Evolutionary conservation across 1,140 invertebrate genomes (phyloP), one percentile per base, ranked within the genome.

Genomic region (Solen grandis): DNA sequence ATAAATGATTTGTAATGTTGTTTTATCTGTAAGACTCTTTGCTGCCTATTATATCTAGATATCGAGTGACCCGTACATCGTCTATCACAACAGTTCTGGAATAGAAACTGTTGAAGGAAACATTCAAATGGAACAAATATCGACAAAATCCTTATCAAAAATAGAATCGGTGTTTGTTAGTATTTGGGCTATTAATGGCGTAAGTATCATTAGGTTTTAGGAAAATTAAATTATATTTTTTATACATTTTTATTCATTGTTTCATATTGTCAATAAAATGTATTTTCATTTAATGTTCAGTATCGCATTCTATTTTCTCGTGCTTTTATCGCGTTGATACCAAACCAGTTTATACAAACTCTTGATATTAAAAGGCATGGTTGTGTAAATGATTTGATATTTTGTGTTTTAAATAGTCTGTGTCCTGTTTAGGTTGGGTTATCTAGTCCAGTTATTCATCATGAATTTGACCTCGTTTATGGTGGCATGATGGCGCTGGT

Each of bases 131-230:
- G 65, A 72, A 22, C 41, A 57, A 22, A 54, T 85, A 8, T 16
- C 33, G 41, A 77, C 76, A 27, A 33, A 83, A 73, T 41, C 16
- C 14, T 62, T 82, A 31, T 46, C 13, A 10, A 22, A 29, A 27
- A 22, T 31, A 5, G 38, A 33, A 19, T 27, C 35, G 31, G 60
- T 85, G 16, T 85, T 62, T 59, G 38, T 85, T 8, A 60, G 41
- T 55, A 46, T 83, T 29, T 62, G 54, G 59, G 84, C 81, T 41
- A 73, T 73, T 36, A 83, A 85, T 59, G 33, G 59, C 55, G 83
- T 84, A 62, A 60, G 63, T 14, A 33, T 31, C 54, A 14, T 52
- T 46, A n/a, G n/a, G n/a, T n/a, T n/a, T n/a, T n/a, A n/a, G n/a
- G n/a, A n/a, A n/a, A n/a, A n/a, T n/a, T n/a, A n/a, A n/a, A n/a